Evolutionary conservation across 2,113 vertebrate species (phyloP), one percentile per base, ranked within the genome.

Genomic region (Tonatia bakeri): DNA sequence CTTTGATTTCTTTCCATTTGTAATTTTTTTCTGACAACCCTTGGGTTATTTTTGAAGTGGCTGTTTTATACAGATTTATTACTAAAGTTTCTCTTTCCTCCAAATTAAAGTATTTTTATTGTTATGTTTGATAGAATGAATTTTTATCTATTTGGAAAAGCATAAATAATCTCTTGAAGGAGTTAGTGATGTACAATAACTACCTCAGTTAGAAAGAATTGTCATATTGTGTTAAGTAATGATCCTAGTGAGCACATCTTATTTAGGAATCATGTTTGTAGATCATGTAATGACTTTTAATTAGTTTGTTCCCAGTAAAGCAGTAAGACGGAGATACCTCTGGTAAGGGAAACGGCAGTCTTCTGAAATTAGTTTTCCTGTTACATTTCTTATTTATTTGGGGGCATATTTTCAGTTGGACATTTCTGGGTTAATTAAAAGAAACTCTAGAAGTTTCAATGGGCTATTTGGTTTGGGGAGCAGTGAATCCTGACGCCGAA

Each of bases 221-320:
- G 84, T 92, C n/a, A n/a, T 75, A 24, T 69, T 95, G 91, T 95
- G 50, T 94, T 83, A 69, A 84, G 65, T 54, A 90, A 72, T 90
- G 87, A 87, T 90, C 7, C 31, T 75, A 7, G 40, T 59, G 93
- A n/a, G 15, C 79, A 72, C 38, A 75, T 84, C 56, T 94, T 88
- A 85, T 85, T 94, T 92, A 88, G 52, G 50, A 95, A 89, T 89
- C 67, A n/a, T 87, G 50, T 83, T 76, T 94, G 36, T 83, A 94
- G 67, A 84, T 80, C 45, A 85, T 89, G 64, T 81, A 90, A 96
- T 92, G 79, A 90, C 16, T 96, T 96, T 96, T 94, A 95, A 90
- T 95, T 93, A 90, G 79, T 94, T 94, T 84, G 54, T 45, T 94
- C 70, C 56, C 19, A 89, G 43, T 69, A 92, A 94, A 94, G 31